Percentiles rank a stretch among this genome's conserved stretches.
phyloP scores from a whole-genome alignment of 1,140 invertebrate species.

The Whitmania pigra region DNA sequence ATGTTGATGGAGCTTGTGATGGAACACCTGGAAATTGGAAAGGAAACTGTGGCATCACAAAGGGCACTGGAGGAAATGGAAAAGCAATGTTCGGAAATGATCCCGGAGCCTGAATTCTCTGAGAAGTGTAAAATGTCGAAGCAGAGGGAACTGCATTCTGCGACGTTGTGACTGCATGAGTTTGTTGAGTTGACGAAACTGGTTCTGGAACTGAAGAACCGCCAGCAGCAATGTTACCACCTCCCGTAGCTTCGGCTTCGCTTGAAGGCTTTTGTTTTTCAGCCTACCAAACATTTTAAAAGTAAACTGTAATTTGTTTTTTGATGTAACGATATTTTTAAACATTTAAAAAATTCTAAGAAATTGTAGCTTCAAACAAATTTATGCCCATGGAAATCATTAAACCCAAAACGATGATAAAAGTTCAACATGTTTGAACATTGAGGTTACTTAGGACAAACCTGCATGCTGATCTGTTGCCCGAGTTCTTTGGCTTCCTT shows the following conservation, averaged over 20 bases:
- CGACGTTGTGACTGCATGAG: not conserved
- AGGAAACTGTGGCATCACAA: conserved; percentile 5
- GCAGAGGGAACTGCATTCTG: not conserved
- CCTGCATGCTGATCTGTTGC: conserved; percentile 39
- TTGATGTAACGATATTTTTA: too few species aligned
- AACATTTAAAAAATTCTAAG: too few species aligned
- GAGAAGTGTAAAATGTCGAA: conserved; percentile 8
- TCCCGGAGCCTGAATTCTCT: too few species aligned
- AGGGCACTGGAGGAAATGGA: not conserved
- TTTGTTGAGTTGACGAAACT: not conserved
- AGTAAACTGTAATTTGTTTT: too few species aligned
- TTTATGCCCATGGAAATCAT: too few species aligned
- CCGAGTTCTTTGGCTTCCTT: conserved; percentile 39
- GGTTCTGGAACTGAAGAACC: not conserved
- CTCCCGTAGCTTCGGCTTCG: not conserved
- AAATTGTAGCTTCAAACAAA: too few species aligned
- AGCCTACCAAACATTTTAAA: not conserved
- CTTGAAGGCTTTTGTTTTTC: conserved; percentile 10
- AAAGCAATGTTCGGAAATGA: not conserved
- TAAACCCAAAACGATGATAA: too few species aligned
- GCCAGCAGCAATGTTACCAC: not conserved
- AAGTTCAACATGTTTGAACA: too few species aligned
- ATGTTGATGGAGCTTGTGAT: too few species aligned
- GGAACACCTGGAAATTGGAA: not conserved
- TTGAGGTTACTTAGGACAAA: conserved; percentile 10